Percentiles rank a stretch among this genome's conserved stretches.
Evolutionary conservation across 2,113 vertebrate genomes (phyloP).

Genomic region (Hyaena hyaena): DNA sequence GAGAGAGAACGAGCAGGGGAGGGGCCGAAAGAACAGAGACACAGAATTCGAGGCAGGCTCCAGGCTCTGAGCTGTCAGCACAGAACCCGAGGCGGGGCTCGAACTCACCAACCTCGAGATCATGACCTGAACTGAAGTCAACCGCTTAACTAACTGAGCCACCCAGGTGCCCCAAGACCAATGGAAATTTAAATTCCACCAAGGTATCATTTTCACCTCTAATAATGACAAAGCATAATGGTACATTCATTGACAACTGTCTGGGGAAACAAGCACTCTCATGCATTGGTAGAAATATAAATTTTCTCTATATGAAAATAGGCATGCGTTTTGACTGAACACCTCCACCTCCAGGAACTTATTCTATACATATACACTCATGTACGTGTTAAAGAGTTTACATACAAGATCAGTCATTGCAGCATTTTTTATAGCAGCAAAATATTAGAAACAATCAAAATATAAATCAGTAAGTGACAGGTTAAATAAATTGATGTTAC

Average conservation of each 20-base stretch:
- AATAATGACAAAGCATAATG: background rate
- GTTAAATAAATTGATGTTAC: conserved; percentile 13
- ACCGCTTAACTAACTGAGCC: no score
- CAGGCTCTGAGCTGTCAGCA: no score
- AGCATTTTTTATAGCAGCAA: background rate
- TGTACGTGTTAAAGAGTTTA: conserved; percentile 1
- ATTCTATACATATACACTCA: background rate
- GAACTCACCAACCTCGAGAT: no score
- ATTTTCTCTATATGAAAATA: conserved; percentile 30
- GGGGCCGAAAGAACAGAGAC: no score
- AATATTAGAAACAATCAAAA: conserved; percentile 26
- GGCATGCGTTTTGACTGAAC: background rate
- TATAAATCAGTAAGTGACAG: background rate
- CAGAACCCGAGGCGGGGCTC: no score
- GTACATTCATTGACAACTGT: background rate
- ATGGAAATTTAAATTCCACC: conserved; percentile 11
- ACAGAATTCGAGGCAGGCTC: no score
- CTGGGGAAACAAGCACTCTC: background rate
- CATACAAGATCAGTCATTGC: background rate
- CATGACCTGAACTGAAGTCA: no score
- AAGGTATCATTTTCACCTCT: background rate
- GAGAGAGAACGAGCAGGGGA: no score
- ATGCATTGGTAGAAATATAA: background rate
- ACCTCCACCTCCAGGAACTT: background rate
- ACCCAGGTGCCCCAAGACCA: background rate